Conservation (phyloP, 2,888 invertebrate species). For the Plagodis pulveraria region DNA sequence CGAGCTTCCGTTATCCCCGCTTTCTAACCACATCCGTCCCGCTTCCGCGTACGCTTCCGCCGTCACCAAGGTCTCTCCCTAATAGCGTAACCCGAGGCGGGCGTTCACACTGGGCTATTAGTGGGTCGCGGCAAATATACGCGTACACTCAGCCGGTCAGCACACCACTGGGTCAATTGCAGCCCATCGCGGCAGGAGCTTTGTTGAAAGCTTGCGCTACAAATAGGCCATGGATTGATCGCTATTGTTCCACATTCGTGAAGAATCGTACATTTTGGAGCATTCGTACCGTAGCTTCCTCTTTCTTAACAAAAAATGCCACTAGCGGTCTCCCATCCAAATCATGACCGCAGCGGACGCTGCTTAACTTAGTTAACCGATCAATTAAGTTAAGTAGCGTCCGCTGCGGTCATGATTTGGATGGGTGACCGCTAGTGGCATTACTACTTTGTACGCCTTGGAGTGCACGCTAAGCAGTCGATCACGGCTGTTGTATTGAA, state of each 20-base stretch:
- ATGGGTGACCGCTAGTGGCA: too few relatives aligned
- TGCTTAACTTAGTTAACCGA: too few relatives aligned
- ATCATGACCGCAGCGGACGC: too few relatives aligned
- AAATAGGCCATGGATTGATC: conserved; percentile 13
- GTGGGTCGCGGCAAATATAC: conserved; percentile 30
- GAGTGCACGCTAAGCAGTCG: too few relatives aligned
- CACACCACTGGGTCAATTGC: conserved; percentile 37
- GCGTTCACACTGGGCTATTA: conserved; percentile 31
- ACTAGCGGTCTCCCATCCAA: too few relatives aligned
- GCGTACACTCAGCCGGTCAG: conserved; percentile 3
- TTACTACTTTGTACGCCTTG: too few relatives aligned
- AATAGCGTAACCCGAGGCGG: conserved; percentile 19
- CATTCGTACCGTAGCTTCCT: too few relatives aligned
- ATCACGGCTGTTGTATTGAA: too few relatives aligned
- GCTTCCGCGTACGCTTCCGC: conserved; percentile 12
- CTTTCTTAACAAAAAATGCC: too few relatives aligned
- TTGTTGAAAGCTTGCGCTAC: conserved; percentile 9
- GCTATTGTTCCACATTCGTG: conserved; percentile 17
- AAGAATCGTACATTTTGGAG: not conserved
- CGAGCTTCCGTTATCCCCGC: not conserved
- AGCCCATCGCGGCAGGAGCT: conserved; percentile 18
- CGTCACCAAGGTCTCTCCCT: conserved; percentile 13
- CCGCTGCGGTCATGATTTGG: too few relatives aligned
- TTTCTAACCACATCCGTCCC: not conserved
- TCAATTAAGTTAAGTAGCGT: too few relatives aligned